A percentile compares a stretch with the other conserved stretches of the same genome.
Evolutionary conservation across 2,888 invertebrate genomes (phyloP).

Genomic region (Ctenicera cuprea): DNA sequence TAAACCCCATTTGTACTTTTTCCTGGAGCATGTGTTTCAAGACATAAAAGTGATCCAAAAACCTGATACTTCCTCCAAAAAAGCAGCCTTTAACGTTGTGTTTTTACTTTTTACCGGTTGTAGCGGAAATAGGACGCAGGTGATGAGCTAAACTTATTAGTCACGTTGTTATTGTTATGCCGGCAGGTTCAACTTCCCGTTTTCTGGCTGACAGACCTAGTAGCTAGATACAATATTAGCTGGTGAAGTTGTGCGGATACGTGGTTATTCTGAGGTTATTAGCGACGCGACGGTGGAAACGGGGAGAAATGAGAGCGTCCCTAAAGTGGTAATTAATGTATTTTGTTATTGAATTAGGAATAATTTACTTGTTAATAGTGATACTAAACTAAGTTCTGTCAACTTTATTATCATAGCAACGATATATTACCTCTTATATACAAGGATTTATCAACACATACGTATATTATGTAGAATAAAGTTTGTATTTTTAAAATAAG

Average conservation of each 20-base stretch:
- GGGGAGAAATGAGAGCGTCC: too few relatives aligned
- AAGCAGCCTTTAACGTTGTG: conserved; percentile 7
- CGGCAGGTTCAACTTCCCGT: conserved; percentile 11
- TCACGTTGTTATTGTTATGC: not conserved
- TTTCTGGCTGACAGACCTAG: not conserved
- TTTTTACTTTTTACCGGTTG: conserved; percentile 22
- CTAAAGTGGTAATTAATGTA: too few relatives aligned
- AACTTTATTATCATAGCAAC: too few relatives aligned
- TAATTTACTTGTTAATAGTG: too few relatives aligned
- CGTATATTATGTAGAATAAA: too few relatives aligned
- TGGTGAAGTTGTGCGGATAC: not conserved
- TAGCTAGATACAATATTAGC: not conserved
- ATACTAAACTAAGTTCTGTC: too few relatives aligned
- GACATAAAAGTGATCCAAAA: not conserved
- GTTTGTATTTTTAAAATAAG: too few relatives aligned
- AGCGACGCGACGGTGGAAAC: too few relatives aligned
- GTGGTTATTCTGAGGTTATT: too few relatives aligned
- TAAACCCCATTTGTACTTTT: not conserved
- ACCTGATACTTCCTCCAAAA: not conserved
- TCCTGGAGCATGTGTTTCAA: not conserved
- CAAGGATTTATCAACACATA: too few relatives aligned
- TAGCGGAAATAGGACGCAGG: conserved; percentile 29
- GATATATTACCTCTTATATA: too few relatives aligned
- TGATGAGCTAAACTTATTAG: conserved; percentile 22
- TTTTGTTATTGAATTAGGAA: too few relatives aligned